Evolutionary conservation across 2,113 vertebrate genomes (phyloP).

Genomic region (Opisthocomus hoazin): DNA sequence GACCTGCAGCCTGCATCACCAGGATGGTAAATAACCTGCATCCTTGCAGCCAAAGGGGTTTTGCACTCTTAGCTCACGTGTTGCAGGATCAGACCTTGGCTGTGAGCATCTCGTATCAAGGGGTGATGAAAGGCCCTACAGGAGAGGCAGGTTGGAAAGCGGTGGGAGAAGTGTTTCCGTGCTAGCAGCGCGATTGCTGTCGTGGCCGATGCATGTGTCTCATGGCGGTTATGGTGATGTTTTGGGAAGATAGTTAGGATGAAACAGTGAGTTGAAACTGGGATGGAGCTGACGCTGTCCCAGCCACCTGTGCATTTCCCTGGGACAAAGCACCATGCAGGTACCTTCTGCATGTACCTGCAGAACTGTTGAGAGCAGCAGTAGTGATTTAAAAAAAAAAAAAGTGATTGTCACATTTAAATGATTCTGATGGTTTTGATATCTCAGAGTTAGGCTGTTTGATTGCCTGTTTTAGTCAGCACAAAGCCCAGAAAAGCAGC

Average conservation of each 20-base stretch:
- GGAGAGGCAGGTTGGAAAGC: background rate
- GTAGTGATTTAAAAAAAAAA: background rate
- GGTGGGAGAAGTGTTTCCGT: background rate
- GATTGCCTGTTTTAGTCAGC: background rate
- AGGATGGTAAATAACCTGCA: background rate
- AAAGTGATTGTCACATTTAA: background rate
- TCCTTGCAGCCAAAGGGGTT: background rate
- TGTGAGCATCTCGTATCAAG: fast-evolving
- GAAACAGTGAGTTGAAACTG: background rate
- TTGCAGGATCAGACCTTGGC: background rate
- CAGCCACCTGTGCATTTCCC: background rate
- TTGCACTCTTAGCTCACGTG: fast-evolving
- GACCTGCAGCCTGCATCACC: background rate
- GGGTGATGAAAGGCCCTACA: background rate
- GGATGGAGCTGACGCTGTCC: background rate
- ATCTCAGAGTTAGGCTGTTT: background rate
- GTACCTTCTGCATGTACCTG: background rate
- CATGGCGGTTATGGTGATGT: background rate
- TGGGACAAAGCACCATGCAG: background rate
- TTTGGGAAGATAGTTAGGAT: background rate
- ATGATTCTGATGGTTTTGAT: background rate
- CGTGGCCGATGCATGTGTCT: fast-evolving
- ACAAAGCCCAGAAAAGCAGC: background rate
- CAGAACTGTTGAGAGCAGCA: background rate
- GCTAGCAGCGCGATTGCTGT: background rate